A percentile compares a stretch with the other conserved stretches of the same genome.
phyloP scores from a whole-genome alignment of 2,113 vertebrate species.

The Irena cyanogastra region DNA sequence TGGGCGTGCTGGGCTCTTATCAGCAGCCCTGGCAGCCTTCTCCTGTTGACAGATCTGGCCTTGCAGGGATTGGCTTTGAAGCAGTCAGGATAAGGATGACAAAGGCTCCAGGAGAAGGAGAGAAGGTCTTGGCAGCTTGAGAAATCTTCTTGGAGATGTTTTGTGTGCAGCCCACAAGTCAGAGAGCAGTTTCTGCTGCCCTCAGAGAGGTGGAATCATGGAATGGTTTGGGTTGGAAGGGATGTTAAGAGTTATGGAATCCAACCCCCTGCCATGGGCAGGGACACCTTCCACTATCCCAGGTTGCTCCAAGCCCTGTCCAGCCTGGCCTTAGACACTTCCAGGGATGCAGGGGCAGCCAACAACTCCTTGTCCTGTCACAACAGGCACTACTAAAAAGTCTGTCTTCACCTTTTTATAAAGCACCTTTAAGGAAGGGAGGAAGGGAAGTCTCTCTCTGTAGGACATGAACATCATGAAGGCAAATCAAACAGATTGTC shows the following conservation, averaged over 20 bases:
- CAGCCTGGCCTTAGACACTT: not conserved
- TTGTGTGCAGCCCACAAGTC: not conserved
- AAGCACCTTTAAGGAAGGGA: not conserved
- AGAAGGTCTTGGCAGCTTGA: not conserved
- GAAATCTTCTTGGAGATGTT: not conserved
- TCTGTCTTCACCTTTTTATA: not conserved
- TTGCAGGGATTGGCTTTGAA: not conserved
- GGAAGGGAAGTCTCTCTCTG: not conserved
- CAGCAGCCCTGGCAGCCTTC: not conserved
- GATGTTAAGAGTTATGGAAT: not conserved
- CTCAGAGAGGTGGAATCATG: not conserved
- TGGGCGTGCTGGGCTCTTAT: not conserved
- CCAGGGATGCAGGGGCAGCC: not conserved
- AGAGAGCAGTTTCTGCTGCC: not conserved
- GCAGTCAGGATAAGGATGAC: accelerated
- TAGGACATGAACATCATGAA: accelerated
- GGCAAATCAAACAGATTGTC: not conserved
- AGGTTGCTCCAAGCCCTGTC: not conserved
- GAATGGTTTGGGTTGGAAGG: not conserved
- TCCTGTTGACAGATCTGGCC: not conserved
- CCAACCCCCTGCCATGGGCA: not conserved
- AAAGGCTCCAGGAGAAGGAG: not conserved
- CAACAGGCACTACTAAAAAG: not conserved
- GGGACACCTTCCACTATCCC: not conserved
- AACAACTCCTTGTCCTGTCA: not conserved